Base-by-base conservation (phyloP, 2,888 invertebrate species). In the Mesopsocus fuscifrons region DNA sequence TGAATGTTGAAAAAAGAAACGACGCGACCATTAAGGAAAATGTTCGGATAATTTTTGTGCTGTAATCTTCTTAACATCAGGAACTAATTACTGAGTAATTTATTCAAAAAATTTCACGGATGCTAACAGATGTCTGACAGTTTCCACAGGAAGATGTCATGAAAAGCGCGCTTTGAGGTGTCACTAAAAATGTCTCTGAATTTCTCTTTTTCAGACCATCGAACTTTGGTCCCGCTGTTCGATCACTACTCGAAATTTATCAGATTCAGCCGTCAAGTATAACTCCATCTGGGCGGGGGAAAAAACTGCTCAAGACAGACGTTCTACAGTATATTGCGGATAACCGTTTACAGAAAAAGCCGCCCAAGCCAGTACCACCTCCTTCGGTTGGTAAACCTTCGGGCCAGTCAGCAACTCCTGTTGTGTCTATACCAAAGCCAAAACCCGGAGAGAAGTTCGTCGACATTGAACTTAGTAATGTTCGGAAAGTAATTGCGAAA, bases 401-500 rank as follows among this genome's bases (percentile, higher is more conserved):
- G 21, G 41, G 42, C 20, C 47, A 49, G 43, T 45, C 50, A 22
- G 40, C 49, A 13, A 43, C 49, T 15, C 26, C 47, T 15, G 44
- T 45, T 44, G n/a, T n/a, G n/a, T n/a, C n/a, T n/a, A n/a, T n/a
- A n/a, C 20, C 34, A 15, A 42, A 46, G 34, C 44, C 46, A 6
- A 49, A 45, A 41, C 50, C 6, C 52, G 55, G 54, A 11, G 46
- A 48, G 31, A 50, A 52, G 2, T 70, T 59, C 53, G 56, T 60
- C 34, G 76, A 77, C 54, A 56, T 69, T 34, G 67, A 69, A 45
- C 59, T 73, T 34, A 65, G 69, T 2, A 68, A 61, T 50, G 73
- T 76, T 64, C 62, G 75, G 48, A 64, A 60, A 46, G 66, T 69
- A 4, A 75, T 77, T 49, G 77, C 76, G 2, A 73, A 71, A 53